phyloP scores from a whole-genome alignment of 2,113 vertebrate genomes.

The Lasiurus borealis region DNA sequence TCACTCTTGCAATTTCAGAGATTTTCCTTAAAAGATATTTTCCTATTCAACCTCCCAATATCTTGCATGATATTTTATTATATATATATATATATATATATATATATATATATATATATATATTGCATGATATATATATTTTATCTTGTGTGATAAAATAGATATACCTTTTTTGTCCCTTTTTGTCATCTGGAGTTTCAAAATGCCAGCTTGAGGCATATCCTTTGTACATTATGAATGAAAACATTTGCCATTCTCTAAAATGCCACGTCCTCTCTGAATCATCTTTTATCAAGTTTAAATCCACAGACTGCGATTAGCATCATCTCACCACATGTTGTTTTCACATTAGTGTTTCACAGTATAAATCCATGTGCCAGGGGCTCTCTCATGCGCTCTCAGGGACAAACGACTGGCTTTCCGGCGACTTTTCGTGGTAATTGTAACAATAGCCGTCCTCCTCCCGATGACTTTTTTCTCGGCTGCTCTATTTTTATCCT shows the following conservation, averaged over 20 bases:
- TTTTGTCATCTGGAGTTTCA: constrained; percentile 62
- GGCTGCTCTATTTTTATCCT: constrained; percentile 88
- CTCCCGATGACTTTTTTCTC: constrained; percentile 74
- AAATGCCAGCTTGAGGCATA: constrained; percentile 71
- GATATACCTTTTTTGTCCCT: background rate
- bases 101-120: background rate
- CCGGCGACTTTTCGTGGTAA: constrained; percentile 84
- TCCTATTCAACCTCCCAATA: constrained; percentile 29
- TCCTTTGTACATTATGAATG: constrained; percentile 72
- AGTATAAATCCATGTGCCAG: constrained; percentile 72
- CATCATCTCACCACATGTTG: constrained; percentile 61
- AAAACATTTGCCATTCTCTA: constrained; percentile 72
- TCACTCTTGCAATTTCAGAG: background rate
- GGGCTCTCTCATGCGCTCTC: constrained; percentile 71
- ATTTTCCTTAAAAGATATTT: constrained; percentile 43
- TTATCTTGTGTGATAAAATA: too few relatives aligned
- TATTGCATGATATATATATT: too few relatives aligned
- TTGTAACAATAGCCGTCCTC: constrained; percentile 83
- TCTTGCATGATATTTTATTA: constrained; percentile 44
- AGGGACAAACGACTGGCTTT: constrained; percentile 79
- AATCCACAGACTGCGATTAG: constrained; percentile 34
- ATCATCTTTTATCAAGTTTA: constrained; percentile 69
- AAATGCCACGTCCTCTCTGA: constrained; percentile 67
- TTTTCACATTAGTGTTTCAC: constrained; percentile 69
- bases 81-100: background rate